phyloP scores from a whole-genome alignment of 2,113 vertebrate genomes.

The Accipiter virgatus region DNA sequence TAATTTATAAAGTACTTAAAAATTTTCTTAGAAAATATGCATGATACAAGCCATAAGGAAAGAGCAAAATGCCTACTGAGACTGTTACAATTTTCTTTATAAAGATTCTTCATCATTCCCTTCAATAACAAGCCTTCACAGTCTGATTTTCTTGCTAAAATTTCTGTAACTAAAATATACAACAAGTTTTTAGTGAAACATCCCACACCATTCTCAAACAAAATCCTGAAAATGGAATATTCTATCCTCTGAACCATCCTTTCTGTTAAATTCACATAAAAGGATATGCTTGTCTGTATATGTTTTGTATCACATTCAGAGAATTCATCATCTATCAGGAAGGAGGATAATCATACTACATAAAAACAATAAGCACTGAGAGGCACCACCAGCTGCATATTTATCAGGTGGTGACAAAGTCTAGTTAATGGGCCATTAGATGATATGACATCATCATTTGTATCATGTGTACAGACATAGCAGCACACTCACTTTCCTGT shows the following conservation, averaged over 20 bases:
- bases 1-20: neutral
- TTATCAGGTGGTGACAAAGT: neutral
- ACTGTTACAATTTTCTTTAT: neutral
- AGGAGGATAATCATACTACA: neutral
- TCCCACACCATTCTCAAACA: neutral
- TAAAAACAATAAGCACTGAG: neutral
- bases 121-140: neutral
- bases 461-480: neutral
- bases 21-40: neutral
- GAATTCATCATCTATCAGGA: neutral
- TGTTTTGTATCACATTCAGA: neutral
- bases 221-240: neutral
- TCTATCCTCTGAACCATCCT: neutral
- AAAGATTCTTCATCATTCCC: neutral
- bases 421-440: neutral
- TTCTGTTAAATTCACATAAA: neutral
- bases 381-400: neutral
- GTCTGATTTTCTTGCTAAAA: neutral
- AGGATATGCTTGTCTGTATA: neutral
- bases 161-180: neutral
- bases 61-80: neutral
- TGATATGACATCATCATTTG: neutral
- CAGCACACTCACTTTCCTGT: neutral
- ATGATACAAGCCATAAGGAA: neutral
- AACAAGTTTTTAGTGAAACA: neutral